Percentiles rank a stretch among this genome's conserved stretches.
These are phyloP conservation scores for Kuschelorhynchus macadamiae DNA, from an alignment of 2,888 invertebrate species.

Conservation along the genomic window DNA sequence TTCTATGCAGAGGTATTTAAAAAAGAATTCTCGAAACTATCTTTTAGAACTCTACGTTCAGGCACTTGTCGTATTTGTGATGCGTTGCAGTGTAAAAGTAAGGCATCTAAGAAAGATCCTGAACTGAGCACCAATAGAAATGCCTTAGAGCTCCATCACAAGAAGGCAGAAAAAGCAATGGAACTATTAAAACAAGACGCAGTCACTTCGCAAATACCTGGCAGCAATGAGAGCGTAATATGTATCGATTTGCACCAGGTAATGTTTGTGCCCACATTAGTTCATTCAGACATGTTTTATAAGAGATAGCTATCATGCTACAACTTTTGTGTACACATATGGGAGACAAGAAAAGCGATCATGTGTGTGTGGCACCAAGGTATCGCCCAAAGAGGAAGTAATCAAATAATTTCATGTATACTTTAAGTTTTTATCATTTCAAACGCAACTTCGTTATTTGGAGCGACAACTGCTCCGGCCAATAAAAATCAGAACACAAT, in stretches of 20 bases:
- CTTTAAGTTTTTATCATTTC: slow-evolving; percentile 1
- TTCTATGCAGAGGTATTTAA: no score
- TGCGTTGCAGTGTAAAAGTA: neutral
- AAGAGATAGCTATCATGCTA: no score
- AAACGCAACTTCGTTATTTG: neutral
- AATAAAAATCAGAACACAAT: neutral
- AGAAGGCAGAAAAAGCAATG: slow-evolving; percentile 3
- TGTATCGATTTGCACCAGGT: neutral
- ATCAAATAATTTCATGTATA: neutral
- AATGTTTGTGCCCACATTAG: no score
- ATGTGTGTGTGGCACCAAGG: no score
- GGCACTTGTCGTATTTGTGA: neutral
- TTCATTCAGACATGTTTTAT: no score
- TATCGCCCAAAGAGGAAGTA: no score
- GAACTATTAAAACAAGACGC: slow-evolving; percentile 3
- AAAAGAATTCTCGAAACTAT: no score
- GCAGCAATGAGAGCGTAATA: slow-evolving; percentile 8
- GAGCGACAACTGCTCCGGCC: neutral
- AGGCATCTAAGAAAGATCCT: neutral
- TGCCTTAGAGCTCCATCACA: neutral
- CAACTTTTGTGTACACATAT: no score
- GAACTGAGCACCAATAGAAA: neutral
- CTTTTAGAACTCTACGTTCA: no score
- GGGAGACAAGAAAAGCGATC: no score
- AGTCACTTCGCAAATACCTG: slow-evolving; percentile 4